Base-by-base conservation (phyloP, 2,113 vertebrate species). In the Hippocampus barbouri region DNA sequence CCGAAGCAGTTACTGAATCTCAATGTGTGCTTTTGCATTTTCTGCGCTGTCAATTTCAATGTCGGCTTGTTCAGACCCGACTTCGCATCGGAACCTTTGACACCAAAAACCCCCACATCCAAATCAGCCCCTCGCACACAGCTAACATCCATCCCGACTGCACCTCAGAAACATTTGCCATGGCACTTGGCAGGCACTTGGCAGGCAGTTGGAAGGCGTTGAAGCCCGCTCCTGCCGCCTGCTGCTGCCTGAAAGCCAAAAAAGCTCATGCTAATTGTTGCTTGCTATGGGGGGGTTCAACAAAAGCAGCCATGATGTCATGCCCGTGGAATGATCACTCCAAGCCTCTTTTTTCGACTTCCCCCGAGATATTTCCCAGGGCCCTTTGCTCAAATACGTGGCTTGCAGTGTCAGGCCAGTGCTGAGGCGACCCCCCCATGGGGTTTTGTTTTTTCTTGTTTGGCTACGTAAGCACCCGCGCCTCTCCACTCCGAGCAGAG, bases 261-360 rank as follows among this genome's bases (percentile, higher is more conserved):
- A 54, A 10, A 23, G 51, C 51, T 54, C 14, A 54, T 5, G 79
- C 80, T 89, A 86, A 87, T 89, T 87, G 83, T 83, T 75, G 81
- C 86, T 81, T 86, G 76, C 77, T 71, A 40, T 68, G 78, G 79
- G 34, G 21, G 40, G 34, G 20, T 25, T 51, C 70, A 75, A 77
- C 79, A 86, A 87, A 83, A 79, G 76, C 53, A 15, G 65, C 60
- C 30, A 68, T 85, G 85, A 89, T 80, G 81, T 90, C 85, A 83
- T 14, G 5, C 49, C 16, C 5, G 49, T 20, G 49, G 49, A 47
- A 47, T 47, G 45, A 47, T 47, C 45, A 51, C 18, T 51, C 18
- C 16, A 53, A 53, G 14, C 5, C 51, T 21, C 51, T 21, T 53
- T 20, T 53, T 53, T 53, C 20, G 20, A 51, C 62, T 72, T 78